These are phyloP conservation scores for Lytechinus pictus DNA, from an alignment of 35 echinoderm and acorn worm genomes.

Conservation along the genomic window DNA sequence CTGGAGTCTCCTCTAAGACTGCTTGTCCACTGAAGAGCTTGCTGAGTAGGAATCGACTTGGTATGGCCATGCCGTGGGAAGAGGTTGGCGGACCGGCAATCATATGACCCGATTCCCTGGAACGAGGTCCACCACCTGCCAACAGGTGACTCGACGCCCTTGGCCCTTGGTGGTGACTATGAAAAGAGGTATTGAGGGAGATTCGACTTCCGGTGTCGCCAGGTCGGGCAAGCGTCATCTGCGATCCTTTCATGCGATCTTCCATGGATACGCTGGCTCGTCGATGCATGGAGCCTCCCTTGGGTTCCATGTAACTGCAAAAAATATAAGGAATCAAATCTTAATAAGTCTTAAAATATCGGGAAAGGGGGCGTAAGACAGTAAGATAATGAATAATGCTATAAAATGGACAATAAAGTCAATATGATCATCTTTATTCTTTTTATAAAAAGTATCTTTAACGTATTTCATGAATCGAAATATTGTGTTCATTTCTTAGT, in stretches of 20 bases:
- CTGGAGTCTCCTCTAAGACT: neutral
- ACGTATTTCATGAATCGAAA: too few species aligned
- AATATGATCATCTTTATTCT: too few species aligned
- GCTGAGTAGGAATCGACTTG: neutral
- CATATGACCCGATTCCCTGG: neutral
- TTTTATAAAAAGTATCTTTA: too few species aligned
- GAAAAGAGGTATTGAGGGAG: neutral
- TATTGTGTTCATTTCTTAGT: too few species aligned
- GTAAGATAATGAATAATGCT: too few species aligned
- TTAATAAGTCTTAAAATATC: too few species aligned
- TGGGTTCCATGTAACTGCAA: conserved; percentile 29
- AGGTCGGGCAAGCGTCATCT: neutral
- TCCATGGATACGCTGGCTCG: conserved; percentile 1
- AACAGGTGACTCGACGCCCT: neutral
- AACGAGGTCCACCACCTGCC: neutral
- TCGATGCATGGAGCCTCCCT: neutral
- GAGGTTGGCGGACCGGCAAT: neutral
- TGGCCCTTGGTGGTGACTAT: neutral
- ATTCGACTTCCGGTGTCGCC: neutral
- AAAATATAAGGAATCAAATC: neutral
- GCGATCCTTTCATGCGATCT: conserved; percentile 22
- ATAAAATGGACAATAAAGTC: too few species aligned
- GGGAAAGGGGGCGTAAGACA: too few species aligned
- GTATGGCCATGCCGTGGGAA: neutral
- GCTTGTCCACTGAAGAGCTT: neutral